Evolutionary conservation across 1,140 invertebrate species (phyloP).

Genomic region (Drosophila punjabiensis): DNA sequence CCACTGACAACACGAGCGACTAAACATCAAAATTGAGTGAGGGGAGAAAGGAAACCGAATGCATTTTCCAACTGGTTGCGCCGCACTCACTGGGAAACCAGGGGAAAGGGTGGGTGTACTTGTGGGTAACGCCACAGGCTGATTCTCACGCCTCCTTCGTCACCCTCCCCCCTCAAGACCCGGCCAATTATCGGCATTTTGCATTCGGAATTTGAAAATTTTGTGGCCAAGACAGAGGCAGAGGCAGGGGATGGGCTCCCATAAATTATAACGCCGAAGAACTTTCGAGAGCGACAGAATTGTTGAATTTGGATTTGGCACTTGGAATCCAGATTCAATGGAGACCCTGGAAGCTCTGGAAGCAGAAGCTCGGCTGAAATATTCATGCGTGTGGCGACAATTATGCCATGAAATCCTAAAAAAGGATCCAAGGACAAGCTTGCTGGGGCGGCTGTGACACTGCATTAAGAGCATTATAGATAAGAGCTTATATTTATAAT

Average conservation of each 20-base stretch:
- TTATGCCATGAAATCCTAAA: constrained; percentile 26
- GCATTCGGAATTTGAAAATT: constrained; percentile 25
- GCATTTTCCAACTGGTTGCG: constrained; percentile 44
- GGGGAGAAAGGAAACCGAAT: constrained; percentile 1
- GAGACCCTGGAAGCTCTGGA: background rate
- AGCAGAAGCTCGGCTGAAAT: constrained; percentile 39
- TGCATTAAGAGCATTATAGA: too few relatives aligned
- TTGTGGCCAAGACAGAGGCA: constrained; percentile 31
- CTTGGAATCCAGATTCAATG: constrained; percentile 12
- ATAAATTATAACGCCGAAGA: constrained; percentile 74
- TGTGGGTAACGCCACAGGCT: constrained; percentile 24
- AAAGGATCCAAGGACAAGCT: too few relatives aligned
- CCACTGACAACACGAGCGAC: constrained; percentile 31
- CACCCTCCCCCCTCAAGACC: background rate
- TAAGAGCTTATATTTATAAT: too few relatives aligned
- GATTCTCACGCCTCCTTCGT: constrained; percentile 9
- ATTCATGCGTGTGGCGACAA: constrained; percentile 63
- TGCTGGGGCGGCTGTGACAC: too few relatives aligned
- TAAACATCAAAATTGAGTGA: constrained; percentile 47
- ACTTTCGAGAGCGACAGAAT: constrained; percentile 53
- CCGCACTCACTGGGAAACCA: constrained; percentile 8
- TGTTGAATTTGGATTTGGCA: constrained; percentile 27
- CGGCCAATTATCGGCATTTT: constrained; percentile 56
- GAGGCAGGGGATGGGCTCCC: constrained; percentile 11
- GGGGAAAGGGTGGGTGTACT: background rate